Evolutionary conservation across 2,113 vertebrate genomes (phyloP), one percentile per base, ranked within the genome.

Genomic region (Nanorana parkeri): DNA sequence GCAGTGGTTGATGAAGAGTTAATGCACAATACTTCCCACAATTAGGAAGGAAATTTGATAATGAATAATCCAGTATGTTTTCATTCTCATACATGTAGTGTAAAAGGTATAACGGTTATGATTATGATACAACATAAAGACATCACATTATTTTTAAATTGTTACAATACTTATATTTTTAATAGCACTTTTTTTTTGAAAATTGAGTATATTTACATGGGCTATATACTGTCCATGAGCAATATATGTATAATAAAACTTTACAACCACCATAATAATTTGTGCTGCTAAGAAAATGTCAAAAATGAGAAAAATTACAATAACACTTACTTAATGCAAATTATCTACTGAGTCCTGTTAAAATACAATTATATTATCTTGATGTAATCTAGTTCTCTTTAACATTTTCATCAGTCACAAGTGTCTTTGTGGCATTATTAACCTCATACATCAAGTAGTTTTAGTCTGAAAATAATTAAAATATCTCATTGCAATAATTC

Each of bases 301-400:
- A 55, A 47, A 64, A 80, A 72, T 47, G 72, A 52, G 68, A 80
- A 80, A 47, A 80, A 72, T 80, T 80, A 64, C 68, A 80, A 80
- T 80, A 80, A 71, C 78, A 64, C 58, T 80, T 80, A 71, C 29
- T 72, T 80, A 80, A 80, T 80, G 68, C 68, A 71, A 80, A 80
- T 80, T 80, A 80, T 72, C 56, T 41, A 54, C 78, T 72, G 56
- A 64, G 68, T 64, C 68, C 78, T 80, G 29, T 63, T 80, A 80
- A 72, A 80, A 72, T 71, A 72, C 68, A 63, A 72, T 80, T 80
- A 64, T 54, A 72, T 72, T 80, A 80, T 80, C 78, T 61, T 72
- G 68, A 73, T 81, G 26, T 73, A 73, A 81, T 81, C 41, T 81
- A 72, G 68, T 81, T 73, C 68, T 73, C 60, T 73, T 65, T 73